A percentile compares a stretch with the other conserved stretches of the same genome.
These are phyloP conservation scores for Dicroscelio sp. DNA, from an alignment of 2,888 invertebrate species.

Conservation along the genomic window DNA sequence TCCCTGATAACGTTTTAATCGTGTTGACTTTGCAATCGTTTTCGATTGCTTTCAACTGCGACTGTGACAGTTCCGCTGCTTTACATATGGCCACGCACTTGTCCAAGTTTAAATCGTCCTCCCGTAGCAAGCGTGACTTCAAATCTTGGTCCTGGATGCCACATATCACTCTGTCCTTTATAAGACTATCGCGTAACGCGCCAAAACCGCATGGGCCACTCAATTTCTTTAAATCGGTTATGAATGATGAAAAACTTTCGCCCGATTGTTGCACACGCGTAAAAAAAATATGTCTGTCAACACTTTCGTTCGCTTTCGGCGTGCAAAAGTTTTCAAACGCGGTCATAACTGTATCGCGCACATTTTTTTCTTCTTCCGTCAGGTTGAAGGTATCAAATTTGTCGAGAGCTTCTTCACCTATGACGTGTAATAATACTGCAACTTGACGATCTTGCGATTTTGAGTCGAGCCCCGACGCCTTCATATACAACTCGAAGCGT, in stretches of 20 bases:
- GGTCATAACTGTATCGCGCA: slow-evolving; percentile 55
- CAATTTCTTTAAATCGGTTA: slow-evolving; percentile 75
- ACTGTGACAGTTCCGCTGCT: slow-evolving; percentile 62
- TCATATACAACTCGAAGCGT: slow-evolving; percentile 83
- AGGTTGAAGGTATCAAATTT: slow-evolving; percentile 84
- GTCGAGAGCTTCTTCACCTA: slow-evolving; percentile 85
- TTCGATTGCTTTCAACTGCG: slow-evolving; percentile 22
- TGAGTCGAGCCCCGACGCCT: slow-evolving; percentile 81
- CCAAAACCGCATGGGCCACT: slow-evolving; percentile 77
- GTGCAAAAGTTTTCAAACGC: slow-evolving; percentile 81
- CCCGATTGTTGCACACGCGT: slow-evolving; percentile 67
- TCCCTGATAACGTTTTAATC: neutral
- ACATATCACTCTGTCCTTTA: slow-evolving; percentile 72
- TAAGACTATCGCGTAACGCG: slow-evolving; percentile 72
- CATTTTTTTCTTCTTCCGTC: slow-evolving; percentile 73
- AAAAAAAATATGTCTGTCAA: slow-evolving; percentile 83
- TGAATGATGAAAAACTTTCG: slow-evolving; percentile 75
- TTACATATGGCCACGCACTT: slow-evolving; percentile 63
- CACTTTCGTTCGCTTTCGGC: slow-evolving; percentile 78
- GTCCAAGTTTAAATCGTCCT: slow-evolving; percentile 59
- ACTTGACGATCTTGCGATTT: slow-evolving; percentile 81
- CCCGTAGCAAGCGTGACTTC: slow-evolving; percentile 61
- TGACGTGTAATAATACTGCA: slow-evolving; percentile 84
- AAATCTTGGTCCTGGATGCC: slow-evolving; percentile 59
- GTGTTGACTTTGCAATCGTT: slow-evolving; percentile 17